A percentile compares a stretch with the other conserved stretches of the same genome.
phyloP scores from a whole-genome alignment of 2,888 invertebrate species.

The Lochmaea capreae region DNA sequence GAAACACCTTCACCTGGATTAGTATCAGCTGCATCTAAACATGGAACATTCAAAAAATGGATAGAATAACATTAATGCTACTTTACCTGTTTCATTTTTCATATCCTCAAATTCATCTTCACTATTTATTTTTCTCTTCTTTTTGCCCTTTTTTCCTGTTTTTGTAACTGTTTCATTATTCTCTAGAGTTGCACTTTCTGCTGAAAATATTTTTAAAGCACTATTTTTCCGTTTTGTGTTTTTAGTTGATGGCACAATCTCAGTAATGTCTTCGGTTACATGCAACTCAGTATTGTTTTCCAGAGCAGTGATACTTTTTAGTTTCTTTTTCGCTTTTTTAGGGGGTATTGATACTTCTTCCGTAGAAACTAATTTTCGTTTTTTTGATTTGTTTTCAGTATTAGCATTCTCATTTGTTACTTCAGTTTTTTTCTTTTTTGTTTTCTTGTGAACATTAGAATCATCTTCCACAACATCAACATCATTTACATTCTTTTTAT shows the following conservation, averaged over 20 bases:
- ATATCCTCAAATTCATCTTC: constrained; percentile 1
- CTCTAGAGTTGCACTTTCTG: neutral
- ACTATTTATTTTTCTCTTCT: constrained; percentile 7
- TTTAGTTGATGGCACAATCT: constrained; percentile 20
- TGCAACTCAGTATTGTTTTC: constrained; percentile 16
- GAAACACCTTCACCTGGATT: constrained; percentile 13
- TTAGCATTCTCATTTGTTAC: constrained; percentile 18
- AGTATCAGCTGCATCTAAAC: neutral
- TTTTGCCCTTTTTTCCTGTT: neutral
- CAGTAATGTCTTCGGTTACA: constrained; percentile 6
- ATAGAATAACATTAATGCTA: neutral
- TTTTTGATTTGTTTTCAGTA: constrained; percentile 21
- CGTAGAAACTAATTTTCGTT: constrained; percentile 13
- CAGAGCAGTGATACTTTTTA: constrained; percentile 1
- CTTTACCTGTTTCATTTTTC: constrained; percentile 2
- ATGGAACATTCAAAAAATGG: neutral
- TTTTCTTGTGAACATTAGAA: constrained; percentile 14
- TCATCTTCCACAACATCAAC: constrained; percentile 1
- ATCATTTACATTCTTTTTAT: constrained; percentile 23
- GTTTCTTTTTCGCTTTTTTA: constrained; percentile 19
- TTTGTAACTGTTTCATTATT: neutral
- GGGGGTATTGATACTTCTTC: constrained; percentile 6
- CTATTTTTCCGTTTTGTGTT: constrained; percentile 21
- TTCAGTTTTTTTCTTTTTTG: constrained; percentile 21
- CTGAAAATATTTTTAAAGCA: neutral